Evolutionary conservation across 2,113 vertebrate genomes (phyloP), one percentile per base, ranked within the genome.

Genomic region (Chloropsis hardwickii): DNA sequence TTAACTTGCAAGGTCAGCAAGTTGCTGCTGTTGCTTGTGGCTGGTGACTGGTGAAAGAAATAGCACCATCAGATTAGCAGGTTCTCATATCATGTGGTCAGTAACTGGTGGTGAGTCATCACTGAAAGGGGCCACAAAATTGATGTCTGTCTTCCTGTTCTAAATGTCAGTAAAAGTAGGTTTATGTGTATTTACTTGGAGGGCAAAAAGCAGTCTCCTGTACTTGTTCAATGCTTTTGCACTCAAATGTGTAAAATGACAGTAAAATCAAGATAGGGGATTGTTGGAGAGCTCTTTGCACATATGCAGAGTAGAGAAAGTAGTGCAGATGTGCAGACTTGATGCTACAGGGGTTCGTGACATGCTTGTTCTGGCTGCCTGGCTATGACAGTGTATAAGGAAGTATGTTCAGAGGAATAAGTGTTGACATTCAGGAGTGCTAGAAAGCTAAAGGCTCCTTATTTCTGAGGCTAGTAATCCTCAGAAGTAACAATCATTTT

Each of bases 1-100:
- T 81, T 73, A 42, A 72, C 33, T 57, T 87, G 76, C 76, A 60
- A 83, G 61, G 48, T 95, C 94, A 92, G 87, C 77, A 80, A 73
- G 50, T 90, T 9, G 3, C 73, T 67, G 56, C 62, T 80, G 14
- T 73, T 81, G 53, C 77, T 81, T 48, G 60, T 93, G 57, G 56
- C 58, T 73, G 76, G 25, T 80, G 91, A 91, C 37, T 88, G 28
- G 56, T 73, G 50, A 84, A 78, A 86, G 64, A 71, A 91, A 53
- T 16, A 56, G 40, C 82, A 37, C 7, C 4, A 65, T 95, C 64
- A 83, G 39, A 88, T 82, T 39, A 92, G 44, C 57, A 48, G 57
- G 27, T 73, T 92, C 86, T 81, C 83, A 7, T 22, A 54, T 91
- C 20, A 15, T 65, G 45, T 92, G 73, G 31, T 72, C 83, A 71